Conservation (phyloP, 2,797 vertebrate species). For the Leptodactylus fallax region DNA sequence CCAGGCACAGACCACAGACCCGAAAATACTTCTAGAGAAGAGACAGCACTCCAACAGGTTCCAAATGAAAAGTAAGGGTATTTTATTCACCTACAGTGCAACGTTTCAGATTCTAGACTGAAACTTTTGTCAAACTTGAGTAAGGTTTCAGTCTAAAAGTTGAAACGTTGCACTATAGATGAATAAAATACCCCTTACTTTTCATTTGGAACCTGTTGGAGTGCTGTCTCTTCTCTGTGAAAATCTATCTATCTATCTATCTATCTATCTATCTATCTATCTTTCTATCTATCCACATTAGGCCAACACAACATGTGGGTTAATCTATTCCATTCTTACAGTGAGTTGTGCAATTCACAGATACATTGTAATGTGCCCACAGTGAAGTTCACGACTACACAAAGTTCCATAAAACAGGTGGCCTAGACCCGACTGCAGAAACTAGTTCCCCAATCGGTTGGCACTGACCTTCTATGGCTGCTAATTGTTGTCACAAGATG, state of each 20-base stretch:
- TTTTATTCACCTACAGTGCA: too few species aligned
- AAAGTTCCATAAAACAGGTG: neutral
- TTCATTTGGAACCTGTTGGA: too few species aligned
- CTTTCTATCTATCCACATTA: neutral
- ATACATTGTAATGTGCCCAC: neutral
- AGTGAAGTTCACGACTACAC: neutral
- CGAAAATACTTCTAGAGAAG: too few species aligned
- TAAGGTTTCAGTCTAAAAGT: neutral
- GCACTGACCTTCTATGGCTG: slow-evolving; percentile 82
- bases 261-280: neutral
- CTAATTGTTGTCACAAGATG: slow-evolving; percentile 99
- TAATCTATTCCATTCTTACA: neutral
- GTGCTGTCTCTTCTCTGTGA: too few species aligned
- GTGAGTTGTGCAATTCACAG: neutral
- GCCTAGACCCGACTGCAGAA: neutral
- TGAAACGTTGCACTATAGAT: too few species aligned
- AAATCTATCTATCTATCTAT: slow-evolving; percentile 4
- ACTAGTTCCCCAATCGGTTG: slow-evolving; percentile 64
- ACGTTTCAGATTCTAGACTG: too few species aligned
- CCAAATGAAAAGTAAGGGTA: too few species aligned
- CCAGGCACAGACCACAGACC: too few species aligned
- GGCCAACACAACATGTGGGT: too few species aligned
- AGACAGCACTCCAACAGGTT: too few species aligned
- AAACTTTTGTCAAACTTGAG: too few species aligned
- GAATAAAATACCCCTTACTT: too few species aligned